Base-by-base conservation (phyloP, 2,797 vertebrate genomes). In the Pseudomugil gertrudae region DNA sequence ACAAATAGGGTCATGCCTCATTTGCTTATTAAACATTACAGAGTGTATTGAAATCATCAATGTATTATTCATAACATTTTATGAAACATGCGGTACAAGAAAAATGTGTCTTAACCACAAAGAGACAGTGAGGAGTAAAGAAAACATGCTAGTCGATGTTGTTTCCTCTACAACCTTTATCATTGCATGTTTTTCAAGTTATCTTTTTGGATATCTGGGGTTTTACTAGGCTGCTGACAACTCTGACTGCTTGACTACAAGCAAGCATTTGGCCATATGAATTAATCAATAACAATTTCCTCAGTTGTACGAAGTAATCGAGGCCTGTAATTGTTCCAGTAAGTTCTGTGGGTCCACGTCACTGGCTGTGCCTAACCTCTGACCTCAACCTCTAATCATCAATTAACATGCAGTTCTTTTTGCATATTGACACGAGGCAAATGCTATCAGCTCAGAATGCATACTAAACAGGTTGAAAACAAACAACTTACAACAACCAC, bases 381-480 rank as follows among this genome's bases (percentile, higher is more conserved):
- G 72, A 90, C 86, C 86, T 76, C 62, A 24, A 58, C 76, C 69
- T 55, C 72, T 89, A 89, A 93, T 89, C 78, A 86, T 67, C 83
- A 84, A 90, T 92, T 89, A 90, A 70, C 72, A 90, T 85, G 80
- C 84, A 84, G 72, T 64, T 45, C 66, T 83, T 77, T 63, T 72
- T 78, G 66, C 74, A 76, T 80, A 85, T 76, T 80, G 85, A 88
- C 45, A 15, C 9, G 23, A 71, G 35, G 53, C 47, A 76, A 73
- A 75, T 24, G 43, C 36, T 57, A 57, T 61, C 29, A 27, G 51
- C 56, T 78, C 9, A 14, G 32, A 70, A 76, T 80, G 67, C 67
- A 56, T 45, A 66, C 67, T 73, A 73, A 86, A 83, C 21, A 59
- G 58, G 51, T 30, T 40, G 55, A 50, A 76, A 77, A 78, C 51